Evolutionary conservation across 2,113 vertebrate genomes (phyloP), one percentile per base, ranked within the genome.

Genomic region (Holacanthus passer): DNA sequence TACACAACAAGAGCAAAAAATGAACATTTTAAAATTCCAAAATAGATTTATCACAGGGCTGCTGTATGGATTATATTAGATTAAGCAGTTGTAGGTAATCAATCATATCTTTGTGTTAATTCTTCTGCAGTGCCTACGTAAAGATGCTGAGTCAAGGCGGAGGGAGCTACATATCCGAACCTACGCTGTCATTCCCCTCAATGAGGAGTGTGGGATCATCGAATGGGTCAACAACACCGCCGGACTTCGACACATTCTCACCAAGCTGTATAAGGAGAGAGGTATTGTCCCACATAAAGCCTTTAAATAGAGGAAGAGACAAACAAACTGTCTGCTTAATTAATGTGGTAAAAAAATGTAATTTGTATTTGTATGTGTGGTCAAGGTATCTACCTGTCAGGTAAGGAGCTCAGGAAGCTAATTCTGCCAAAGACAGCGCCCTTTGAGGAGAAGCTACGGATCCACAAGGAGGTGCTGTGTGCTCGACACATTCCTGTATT

Each of bases 221-320:
- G 98, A 99, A 87, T 99, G 98, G 98, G 97, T 99, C 82, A 99
- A 96, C 94, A 97, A 99, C 90, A 99, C 98, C 2, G 96, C 96
- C 20, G 97, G 98, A 10, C 95, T 99, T 32, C 95, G 98, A 86
- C 96, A 97, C 91, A 99, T 99, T 87, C 96, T 99, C 81, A 98
- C 96, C 88, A 98, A 98, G 87, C 94, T 99, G 53, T 99, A 99
- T 80, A 99, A 98, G 87, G 98, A 99, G 88, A 98, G 96, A 94
- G 98, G 98, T 99, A 94, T 27, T 10, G 7, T 37, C 8, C 10
- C 14, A 29, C 19, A 45, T 16, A 12, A 13, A n/a, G 31, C 9
- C 7, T 17, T 9, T 24, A 67, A 8, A 35, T 10, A 53, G 19
- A 11, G 1, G 4, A 7, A 10, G 8, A 67, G 3, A 19, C 16